A percentile compares a stretch with the other conserved stretches of the same genome.
Evolutionary conservation across 2,888 invertebrate species (phyloP).

Genomic region (Merodon equestris): DNA sequence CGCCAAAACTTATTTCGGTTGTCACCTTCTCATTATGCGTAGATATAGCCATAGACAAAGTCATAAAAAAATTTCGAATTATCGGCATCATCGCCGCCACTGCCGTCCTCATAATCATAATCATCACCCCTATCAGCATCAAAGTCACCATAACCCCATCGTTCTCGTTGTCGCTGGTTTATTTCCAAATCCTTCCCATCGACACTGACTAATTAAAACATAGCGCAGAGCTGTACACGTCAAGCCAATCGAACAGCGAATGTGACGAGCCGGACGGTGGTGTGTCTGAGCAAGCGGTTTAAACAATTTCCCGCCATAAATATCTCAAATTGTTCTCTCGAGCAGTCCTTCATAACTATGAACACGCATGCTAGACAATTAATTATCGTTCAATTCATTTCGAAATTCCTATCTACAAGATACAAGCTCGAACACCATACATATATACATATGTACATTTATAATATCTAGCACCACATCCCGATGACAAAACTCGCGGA

Average conservation of each 20-base stretch:
- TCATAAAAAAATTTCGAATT: no score
- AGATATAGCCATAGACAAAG: no score
- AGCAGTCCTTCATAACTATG: slow-evolving; percentile 34
- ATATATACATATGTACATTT: not conserved
- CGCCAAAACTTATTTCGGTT: not conserved
- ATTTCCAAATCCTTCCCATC: slow-evolving; percentile 44
- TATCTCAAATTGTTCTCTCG: slow-evolving; percentile 57
- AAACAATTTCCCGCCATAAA: slow-evolving; percentile 59
- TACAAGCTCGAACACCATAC: slow-evolving; percentile 9
- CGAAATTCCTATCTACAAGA: slow-evolving; percentile 51
- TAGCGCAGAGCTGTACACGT: slow-evolving; percentile 6
- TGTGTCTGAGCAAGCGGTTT: not conserved
- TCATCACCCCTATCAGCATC: slow-evolving; percentile 2
- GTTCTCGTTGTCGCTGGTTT: slow-evolving; percentile 11
- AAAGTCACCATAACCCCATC: slow-evolving; percentile 2
- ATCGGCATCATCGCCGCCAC: not conserved
- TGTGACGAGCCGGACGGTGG: slow-evolving; percentile 11
- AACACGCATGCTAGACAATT: slow-evolving; percentile 39
- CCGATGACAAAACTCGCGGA: slow-evolving; percentile 44
- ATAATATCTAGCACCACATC: slow-evolving; percentile 9
- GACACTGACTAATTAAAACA: slow-evolving; percentile 60
- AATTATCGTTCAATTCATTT: slow-evolving; percentile 56
- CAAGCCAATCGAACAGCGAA: not conserved
- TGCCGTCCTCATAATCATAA: slow-evolving; percentile 2
- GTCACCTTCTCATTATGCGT: no score